Conservation (phyloP, 2,113 vertebrate species). For the Lampris incognitus region DNA sequence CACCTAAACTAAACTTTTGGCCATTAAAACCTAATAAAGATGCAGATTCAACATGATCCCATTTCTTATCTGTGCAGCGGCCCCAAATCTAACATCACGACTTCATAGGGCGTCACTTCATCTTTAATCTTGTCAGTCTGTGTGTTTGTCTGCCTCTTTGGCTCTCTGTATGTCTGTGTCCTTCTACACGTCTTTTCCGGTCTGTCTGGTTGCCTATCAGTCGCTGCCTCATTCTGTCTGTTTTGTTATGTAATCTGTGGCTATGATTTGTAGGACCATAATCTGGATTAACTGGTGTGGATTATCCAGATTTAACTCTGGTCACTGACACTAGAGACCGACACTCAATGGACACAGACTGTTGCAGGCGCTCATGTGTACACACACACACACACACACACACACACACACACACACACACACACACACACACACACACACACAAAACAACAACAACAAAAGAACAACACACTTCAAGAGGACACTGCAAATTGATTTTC, state of each 20-base stretch:
- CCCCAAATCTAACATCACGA: no score
- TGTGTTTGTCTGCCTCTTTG: not conserved
- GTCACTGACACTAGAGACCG: constrained; percentile 36
- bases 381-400: constrained; percentile 2
- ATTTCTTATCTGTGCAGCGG: no score
- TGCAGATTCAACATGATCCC: no score
- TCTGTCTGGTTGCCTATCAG: not conserved
- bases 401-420: constrained; percentile 16
- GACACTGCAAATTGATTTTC: constrained; percentile 9
- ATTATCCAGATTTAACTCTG: constrained; percentile 65
- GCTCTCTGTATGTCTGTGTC: constrained; percentile 17
- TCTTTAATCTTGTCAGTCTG: not conserved
- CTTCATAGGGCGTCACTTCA: not conserved
- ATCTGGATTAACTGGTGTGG: constrained; percentile 72
- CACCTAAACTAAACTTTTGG: no score
- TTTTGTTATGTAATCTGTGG: constrained; percentile 62
- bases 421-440: constrained; percentile 26
- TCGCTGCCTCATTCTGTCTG: not conserved
- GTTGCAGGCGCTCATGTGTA: not conserved
- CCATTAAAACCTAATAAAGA: no score
- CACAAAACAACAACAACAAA: not conserved
- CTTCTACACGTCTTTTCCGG: not conserved
- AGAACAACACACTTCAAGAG: no score
- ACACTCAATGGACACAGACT: not conserved
- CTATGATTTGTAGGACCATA: constrained; percentile 45